Percentiles rank a stretch among this genome's conserved stretches.
Evolutionary conservation across 2,113 vertebrate species (phyloP).

Genomic region (Oncorhynchus mykiss): DNA sequence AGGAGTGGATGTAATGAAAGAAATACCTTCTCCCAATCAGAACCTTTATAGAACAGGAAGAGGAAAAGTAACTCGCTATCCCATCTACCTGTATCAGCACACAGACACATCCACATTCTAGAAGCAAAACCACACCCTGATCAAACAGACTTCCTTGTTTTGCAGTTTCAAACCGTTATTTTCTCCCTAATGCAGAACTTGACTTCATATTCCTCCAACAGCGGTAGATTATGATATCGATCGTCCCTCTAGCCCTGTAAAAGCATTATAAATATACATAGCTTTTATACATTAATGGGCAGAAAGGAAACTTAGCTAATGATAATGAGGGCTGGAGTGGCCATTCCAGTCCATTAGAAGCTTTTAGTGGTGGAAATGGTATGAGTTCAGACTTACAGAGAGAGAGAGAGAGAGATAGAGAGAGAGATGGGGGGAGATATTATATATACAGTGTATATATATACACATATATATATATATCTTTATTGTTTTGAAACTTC

Average conservation of each 20-base stretch:
- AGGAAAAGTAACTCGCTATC: not conserved
- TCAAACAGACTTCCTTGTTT: conserved; percentile 58
- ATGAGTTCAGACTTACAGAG: conserved; percentile 57
- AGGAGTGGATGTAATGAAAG: too few relatives aligned
- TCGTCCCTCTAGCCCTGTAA: conserved; percentile 60
- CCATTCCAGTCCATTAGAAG: conserved; percentile 78
- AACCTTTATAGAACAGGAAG: too few relatives aligned
- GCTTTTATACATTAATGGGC: conserved; percentile 72
- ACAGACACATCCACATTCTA: not conserved
- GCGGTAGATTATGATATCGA: conserved; percentile 73
- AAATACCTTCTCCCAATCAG: too few relatives aligned
- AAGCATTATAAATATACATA: conserved; percentile 78
- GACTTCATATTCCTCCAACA: conserved; percentile 72
- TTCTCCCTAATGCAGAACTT: conserved; percentile 62
- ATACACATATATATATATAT: too few relatives aligned
- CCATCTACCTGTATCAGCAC: conserved; percentile 34
- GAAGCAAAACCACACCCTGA: conserved; percentile 20
- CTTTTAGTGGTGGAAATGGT: conserved; percentile 73
- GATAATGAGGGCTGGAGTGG: conserved; percentile 77
- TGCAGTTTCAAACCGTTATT: conserved; percentile 68
- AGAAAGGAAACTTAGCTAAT: conserved; percentile 71
- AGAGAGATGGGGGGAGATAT: too few relatives aligned
- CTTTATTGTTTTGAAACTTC: too few relatives aligned
- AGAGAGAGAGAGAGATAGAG: conserved; percentile 15
- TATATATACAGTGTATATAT: too few relatives aligned